These are phyloP conservation scores for Bombyx mori DNA, from an alignment of 1,140 invertebrate genomes.

Conservation along the genomic window DNA sequence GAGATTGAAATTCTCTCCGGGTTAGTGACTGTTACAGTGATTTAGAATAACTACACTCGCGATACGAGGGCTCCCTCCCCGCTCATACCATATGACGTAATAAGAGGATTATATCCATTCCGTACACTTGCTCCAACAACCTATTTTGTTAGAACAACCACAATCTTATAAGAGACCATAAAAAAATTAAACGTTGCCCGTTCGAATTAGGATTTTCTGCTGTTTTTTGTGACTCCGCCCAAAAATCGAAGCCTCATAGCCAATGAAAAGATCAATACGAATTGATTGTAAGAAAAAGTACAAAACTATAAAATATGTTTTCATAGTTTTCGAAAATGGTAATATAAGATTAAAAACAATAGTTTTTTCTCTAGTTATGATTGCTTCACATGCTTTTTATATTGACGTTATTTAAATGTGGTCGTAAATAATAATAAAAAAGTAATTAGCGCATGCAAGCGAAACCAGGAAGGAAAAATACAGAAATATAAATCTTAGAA, in stretches of 20 bases:
- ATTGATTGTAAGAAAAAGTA: too few species aligned
- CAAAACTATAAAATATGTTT: too few species aligned
- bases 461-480: not conserved
- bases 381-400: too few species aligned
- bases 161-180: not conserved
- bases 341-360: too few species aligned
- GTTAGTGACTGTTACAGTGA: slow-evolving; percentile 41
- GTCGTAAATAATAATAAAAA: slow-evolving; percentile 16
- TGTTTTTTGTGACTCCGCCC: too few species aligned
- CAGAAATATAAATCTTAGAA: not conserved
- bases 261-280: too few species aligned
- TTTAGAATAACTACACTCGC: slow-evolving; percentile 64
- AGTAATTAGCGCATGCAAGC: slow-evolving; percentile 6
- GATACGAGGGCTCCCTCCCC: slow-evolving; percentile 24
- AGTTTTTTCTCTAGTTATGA: too few species aligned
- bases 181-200: too few species aligned
- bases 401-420: slow-evolving; percentile 7
- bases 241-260: too few species aligned
- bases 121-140: slow-evolving; percentile 24
- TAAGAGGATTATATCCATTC: slow-evolving; percentile 39
- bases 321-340: too few species aligned
- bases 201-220: too few species aligned
- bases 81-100: slow-evolving; percentile 49
- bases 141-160: not conserved
- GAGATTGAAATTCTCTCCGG: slow-evolving; percentile 45